Evolutionary conservation across 2,113 vertebrate genomes (phyloP).

Genomic region (Ramphastos sulfuratus): DNA sequence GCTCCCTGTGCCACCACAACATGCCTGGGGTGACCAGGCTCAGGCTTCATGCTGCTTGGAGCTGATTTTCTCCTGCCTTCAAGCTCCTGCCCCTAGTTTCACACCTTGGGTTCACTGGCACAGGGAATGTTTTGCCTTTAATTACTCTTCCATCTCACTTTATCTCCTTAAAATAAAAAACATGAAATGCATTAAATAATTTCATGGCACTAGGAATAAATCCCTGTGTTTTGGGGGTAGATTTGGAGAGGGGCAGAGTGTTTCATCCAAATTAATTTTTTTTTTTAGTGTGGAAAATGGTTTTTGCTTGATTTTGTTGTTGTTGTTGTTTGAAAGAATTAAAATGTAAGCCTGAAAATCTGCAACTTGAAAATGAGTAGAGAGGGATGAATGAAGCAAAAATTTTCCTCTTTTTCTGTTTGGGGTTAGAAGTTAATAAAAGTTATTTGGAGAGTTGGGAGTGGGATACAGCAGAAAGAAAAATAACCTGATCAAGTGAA

Average conservation of each 20-base stretch:
- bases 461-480: too few species aligned
- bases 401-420: neutral
- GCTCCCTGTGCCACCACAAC: neutral
- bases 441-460: neutral
- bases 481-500: neutral
- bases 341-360: neutral
- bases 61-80: neutral
- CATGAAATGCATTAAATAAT: neutral
- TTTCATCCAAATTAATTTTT: neutral
- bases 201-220: neutral
- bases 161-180: too few species aligned
- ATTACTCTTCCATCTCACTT: neutral
- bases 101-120: neutral
- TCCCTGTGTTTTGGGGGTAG: neutral
- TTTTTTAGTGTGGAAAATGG: neutral
- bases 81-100: accelerated
- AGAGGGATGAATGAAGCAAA: neutral
- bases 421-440: neutral
- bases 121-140: neutral
- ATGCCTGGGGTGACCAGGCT: too few species aligned
- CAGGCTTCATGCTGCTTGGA: neutral
- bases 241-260: neutral
- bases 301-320: neutral
- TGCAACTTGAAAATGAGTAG: neutral
- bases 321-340: neutral